phyloP scores from a whole-genome alignment of 2,888 invertebrate genomes.

The Platycnemis pennipes region DNA sequence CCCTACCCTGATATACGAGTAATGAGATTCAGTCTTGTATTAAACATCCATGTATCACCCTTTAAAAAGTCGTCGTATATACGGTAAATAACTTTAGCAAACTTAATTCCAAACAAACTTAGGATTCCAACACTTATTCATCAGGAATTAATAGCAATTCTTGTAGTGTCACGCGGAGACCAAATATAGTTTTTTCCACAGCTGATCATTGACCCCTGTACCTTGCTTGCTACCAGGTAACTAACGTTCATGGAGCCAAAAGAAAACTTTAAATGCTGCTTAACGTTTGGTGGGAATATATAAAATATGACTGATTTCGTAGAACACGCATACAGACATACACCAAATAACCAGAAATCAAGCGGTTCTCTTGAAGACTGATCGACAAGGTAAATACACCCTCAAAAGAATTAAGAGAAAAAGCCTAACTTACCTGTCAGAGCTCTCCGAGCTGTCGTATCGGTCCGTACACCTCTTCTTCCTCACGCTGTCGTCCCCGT shows the following conservation, averaged over 20 bases:
- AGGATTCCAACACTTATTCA: no score
- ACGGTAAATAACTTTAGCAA: no score
- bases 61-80: no score
- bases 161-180: not conserved
- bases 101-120: no score
- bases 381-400: not conserved
- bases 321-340: not conserved
- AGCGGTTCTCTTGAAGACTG: not conserved
- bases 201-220: conserved; percentile 58
- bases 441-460: conserved; percentile 96
- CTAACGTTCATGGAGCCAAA: conserved; percentile 27
- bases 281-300: no score
- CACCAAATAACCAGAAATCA: not conserved
- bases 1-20: no score
- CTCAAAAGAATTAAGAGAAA: not conserved
- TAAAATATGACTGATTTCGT: not conserved
- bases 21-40: no score
- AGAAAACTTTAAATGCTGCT: conserved; percentile 69
- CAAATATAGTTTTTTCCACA: conserved; percentile 25
- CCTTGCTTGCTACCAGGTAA: conserved; percentile 12
- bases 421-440: conserved; percentile 89
- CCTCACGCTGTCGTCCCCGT: conserved; percentile 80
- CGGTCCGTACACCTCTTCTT: conserved; percentile 94
- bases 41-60: no score
- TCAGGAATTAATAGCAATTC: no score